phyloP scores from a whole-genome alignment of 2,888 invertebrate species.

The Andrena fulva region DNA sequence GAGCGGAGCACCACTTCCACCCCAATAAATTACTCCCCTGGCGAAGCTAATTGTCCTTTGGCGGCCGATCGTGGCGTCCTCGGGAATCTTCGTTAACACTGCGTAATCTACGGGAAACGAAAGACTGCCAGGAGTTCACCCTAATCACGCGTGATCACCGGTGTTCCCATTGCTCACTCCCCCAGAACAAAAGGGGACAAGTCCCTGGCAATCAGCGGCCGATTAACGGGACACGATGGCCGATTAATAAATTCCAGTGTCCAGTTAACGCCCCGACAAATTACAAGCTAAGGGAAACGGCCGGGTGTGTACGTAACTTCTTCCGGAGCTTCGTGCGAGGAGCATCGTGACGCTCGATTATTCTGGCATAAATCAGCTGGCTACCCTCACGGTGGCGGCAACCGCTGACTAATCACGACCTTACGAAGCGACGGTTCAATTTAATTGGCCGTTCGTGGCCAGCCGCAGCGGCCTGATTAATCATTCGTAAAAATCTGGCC shows the following conservation, averaged over 20 bases:
- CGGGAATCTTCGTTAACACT: slow-evolving; percentile 25
- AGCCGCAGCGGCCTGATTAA: slow-evolving; percentile 63
- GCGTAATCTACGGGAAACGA: slow-evolving; percentile 4
- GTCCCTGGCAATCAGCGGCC: slow-evolving; percentile 28
- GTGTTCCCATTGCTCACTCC: slow-evolving; percentile 3
- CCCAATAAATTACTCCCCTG: slow-evolving; percentile 10
- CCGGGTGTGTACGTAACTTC: neutral
- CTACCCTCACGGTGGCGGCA: slow-evolving; percentile 35
- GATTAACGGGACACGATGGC: slow-evolving; percentile 29
- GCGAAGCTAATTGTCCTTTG: slow-evolving; percentile 15
- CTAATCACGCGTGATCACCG: neutral
- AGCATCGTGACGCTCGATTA: slow-evolving; percentile 38
- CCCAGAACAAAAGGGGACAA: neutral
- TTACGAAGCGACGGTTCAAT: slow-evolving; percentile 57
- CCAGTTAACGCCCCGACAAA: slow-evolving; percentile 21
- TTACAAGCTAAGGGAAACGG: slow-evolving; percentile 39
- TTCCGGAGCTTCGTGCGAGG: neutral
- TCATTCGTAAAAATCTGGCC: slow-evolving; percentile 64
- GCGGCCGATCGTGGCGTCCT: neutral
- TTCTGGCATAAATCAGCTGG: slow-evolving; percentile 59
- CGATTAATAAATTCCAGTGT: slow-evolving; percentile 33
- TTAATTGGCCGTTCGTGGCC: slow-evolving; percentile 70
- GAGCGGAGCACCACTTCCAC: slow-evolving; percentile 1
- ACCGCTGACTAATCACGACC: slow-evolving; percentile 59
- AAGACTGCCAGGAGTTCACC: neutral